These are phyloP conservation scores for Calliphora vomitoria DNA, from an alignment of 2,888 invertebrate genomes.

Conservation along the genomic window DNA sequence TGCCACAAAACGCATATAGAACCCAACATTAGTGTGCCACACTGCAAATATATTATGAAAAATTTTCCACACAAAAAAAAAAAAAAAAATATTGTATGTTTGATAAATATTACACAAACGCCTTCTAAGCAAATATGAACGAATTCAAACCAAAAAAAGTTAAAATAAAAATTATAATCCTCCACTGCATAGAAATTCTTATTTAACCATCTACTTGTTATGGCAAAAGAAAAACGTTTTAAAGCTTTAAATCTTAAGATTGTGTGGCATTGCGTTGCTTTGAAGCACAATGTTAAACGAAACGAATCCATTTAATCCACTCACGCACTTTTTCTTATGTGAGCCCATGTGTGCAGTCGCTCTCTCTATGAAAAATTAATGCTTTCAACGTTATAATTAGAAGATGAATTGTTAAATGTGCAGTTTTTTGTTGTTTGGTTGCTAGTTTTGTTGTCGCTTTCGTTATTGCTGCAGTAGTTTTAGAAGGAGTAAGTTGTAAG, in stretches of 20 bases:
- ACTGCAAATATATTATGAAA: conserved; percentile 50
- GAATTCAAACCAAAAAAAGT: conserved; percentile 32
- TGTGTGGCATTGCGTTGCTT: background rate
- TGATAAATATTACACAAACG: conserved; percentile 71
- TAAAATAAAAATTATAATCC: conserved; percentile 37
- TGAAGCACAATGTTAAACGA: conserved; percentile 43
- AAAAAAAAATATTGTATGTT: conserved; percentile 34
- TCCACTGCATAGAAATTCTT: conserved; percentile 3
- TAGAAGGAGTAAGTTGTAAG: background rate
- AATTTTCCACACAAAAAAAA: background rate
- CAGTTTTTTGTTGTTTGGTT: background rate
- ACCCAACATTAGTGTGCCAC: conserved; percentile 48
- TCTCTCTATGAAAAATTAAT: conserved; percentile 79
- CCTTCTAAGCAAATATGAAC: conserved; percentile 72
- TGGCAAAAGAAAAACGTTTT: background rate
- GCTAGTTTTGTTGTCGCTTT: background rate
- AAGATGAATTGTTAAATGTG: conserved; percentile 81
- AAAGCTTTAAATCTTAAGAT: conserved; percentile 4
- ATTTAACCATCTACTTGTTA: background rate
- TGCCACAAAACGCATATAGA: conserved; percentile 38
- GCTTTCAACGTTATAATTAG: conserved; percentile 84
- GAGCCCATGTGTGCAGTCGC: background rate
- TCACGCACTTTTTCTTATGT: conserved; percentile 68
- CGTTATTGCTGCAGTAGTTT: background rate
- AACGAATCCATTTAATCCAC: conserved; percentile 69